Evolutionary conservation across 2,888 invertebrate genomes (phyloP).

Genomic region (Lagria hirta): DNA sequence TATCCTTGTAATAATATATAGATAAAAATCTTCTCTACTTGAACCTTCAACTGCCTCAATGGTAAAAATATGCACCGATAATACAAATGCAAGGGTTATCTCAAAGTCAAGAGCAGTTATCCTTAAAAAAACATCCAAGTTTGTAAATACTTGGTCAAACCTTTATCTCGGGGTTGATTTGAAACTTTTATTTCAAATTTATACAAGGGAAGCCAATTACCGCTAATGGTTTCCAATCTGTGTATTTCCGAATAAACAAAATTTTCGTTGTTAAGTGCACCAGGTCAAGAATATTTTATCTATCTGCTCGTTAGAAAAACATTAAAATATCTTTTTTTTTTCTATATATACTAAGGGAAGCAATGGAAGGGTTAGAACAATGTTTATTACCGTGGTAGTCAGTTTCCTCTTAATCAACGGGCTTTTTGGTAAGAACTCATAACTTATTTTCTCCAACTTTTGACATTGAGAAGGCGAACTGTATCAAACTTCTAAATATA

Average conservation of each 20-base stretch:
- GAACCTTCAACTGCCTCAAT: no score
- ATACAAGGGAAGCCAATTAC: conserved; percentile 2
- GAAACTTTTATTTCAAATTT: no score
- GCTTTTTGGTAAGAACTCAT: conserved; percentile 8
- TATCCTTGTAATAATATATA: not conserved
- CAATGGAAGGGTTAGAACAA: conserved; percentile 7
- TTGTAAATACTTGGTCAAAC: no score
- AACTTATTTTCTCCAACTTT: not conserved
- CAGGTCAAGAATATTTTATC: conserved; percentile 9
- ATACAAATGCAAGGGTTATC: conserved; percentile 4
- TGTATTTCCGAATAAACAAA: not conserved
- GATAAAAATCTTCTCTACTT: no score
- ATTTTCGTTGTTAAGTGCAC: conserved; percentile 1
- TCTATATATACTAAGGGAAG: not conserved
- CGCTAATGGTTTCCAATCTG: conserved; percentile 1
- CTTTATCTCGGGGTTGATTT: no score
- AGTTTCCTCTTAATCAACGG: conserved; percentile 8
- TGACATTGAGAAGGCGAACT: no score
- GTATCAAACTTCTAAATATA: no score
- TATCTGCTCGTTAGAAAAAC: conserved; percentile 16
- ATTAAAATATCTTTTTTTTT: conserved; percentile 14
- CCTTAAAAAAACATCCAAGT: no score
- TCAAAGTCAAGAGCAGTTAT: conserved; percentile 2
- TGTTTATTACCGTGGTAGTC: conserved; percentile 7
- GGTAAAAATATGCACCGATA: not conserved